Percentiles rank a stretch among this genome's conserved stretches.
Evolutionary conservation across 1,140 invertebrate species (phyloP).

Genomic region (Drosophila subpulchrella): DNA sequence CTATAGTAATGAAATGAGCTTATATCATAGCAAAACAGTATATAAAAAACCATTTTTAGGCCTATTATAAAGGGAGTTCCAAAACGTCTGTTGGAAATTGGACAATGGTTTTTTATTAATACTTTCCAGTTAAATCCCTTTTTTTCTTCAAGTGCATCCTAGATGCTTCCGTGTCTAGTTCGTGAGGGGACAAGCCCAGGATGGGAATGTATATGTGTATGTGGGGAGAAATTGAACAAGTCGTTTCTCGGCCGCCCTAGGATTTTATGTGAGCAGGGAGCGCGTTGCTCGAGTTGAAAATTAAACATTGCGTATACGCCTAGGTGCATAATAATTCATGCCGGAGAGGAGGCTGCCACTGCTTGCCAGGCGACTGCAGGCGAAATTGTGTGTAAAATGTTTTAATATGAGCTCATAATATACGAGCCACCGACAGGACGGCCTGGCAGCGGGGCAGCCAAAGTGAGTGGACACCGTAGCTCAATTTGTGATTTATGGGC

Average conservation of each 20-base stretch:
- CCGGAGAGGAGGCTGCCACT: conserved; percentile 46
- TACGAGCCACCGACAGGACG: conserved; percentile 54
- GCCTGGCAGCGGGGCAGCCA: not conserved
- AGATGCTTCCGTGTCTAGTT: conserved; percentile 31
- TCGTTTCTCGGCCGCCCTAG: conserved; percentile 75
- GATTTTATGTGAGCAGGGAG: conserved; percentile 73
- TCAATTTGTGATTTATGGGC: conserved; percentile 78
- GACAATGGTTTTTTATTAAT: no score
- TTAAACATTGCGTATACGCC: conserved; percentile 83
- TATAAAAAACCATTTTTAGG: no score
- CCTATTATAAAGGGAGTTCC: no score
- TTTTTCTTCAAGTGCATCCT: not conserved
- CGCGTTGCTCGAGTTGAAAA: conserved; percentile 70
- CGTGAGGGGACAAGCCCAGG: conserved; percentile 30
- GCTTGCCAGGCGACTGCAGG: conserved; percentile 52
- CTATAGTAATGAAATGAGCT: no score
- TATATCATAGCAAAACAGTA: no score
- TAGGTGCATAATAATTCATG: conserved; percentile 83
- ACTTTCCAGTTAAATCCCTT: no score
- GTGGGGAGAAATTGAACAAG: conserved; percentile 76
- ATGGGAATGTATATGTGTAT: conserved; percentile 26
- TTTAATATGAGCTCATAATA: conserved; percentile 82
- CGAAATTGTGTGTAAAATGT: conserved; percentile 82
- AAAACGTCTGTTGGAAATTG: no score
- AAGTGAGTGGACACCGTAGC: conserved; percentile 51